A percentile compares a stretch with the other conserved stretches of the same genome.
Evolutionary conservation across 2,888 invertebrate genomes (phyloP).

Genomic region (Eucera pruinosa): DNA sequence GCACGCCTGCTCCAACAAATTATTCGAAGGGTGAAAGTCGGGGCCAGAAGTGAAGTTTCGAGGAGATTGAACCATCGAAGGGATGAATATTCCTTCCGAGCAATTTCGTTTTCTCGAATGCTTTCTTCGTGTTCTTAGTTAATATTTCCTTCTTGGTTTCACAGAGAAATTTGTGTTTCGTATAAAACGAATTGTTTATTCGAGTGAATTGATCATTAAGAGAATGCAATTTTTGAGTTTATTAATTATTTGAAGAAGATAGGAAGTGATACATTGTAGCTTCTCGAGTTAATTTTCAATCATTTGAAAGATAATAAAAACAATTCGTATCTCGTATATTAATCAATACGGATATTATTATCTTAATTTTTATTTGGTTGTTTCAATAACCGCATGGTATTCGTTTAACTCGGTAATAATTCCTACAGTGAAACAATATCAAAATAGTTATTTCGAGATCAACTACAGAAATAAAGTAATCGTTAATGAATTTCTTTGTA

Average conservation of each 20-base stretch:
- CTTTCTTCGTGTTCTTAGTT: neutral
- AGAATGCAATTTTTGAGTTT: too few relatives aligned
- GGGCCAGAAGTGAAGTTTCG: neutral
- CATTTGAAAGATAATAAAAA: too few relatives aligned
- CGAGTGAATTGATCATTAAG: neutral
- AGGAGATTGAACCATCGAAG: neutral
- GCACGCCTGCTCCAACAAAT: neutral
- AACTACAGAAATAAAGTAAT: too few relatives aligned
- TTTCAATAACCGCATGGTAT: neutral
- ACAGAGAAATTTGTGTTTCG: too few relatives aligned
- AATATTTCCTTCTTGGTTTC: neutral
- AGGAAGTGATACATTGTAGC: too few relatives aligned
- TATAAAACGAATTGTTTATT: neutral
- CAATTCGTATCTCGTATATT: too few relatives aligned
- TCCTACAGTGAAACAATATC: too few relatives aligned
- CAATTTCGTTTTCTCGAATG: neutral
- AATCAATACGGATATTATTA: too few relatives aligned
- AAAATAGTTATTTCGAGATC: neutral
- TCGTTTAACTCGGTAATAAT: neutral
- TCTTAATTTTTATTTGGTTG: too few relatives aligned
- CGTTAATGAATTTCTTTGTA: too few relatives aligned
- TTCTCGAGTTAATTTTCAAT: neutral
- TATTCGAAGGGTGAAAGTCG: conserved; percentile 1
- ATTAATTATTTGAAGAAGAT: neutral
- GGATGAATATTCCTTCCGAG: conserved; percentile 18